Evolutionary conservation across 2,113 vertebrate species (phyloP), one percentile per base, ranked within the genome.

Genomic region (Emydocephalus ijimae): DNA sequence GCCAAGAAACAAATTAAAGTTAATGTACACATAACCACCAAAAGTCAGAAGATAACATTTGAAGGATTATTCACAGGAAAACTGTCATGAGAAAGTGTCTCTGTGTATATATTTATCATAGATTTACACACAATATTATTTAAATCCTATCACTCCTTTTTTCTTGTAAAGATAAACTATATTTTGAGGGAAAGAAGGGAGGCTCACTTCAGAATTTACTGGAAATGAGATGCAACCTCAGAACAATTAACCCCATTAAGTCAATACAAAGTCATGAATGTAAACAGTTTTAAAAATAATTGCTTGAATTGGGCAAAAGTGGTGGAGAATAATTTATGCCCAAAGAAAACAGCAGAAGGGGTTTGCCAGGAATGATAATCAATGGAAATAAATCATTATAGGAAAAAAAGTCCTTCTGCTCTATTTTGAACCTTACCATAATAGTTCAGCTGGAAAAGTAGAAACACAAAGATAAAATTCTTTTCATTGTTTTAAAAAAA

Each of bases 1-100:
- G 54, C 54, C 26, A 48, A 89, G 15, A 91, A 81, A 29, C 52
- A 91, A 91, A 93, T 50, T 21, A 61, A 89, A 29, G 50, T 26
- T 91, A 85, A 69, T 50, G 55, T n/a, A 85, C 9, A 91, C 55
- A 61, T 34, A 64, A 34, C n/a, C 90, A 92, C 2, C 12, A 43
- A 52, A 81, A 24, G 5, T 85, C 90, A 93, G 69, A 85, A 90
- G 29, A 64, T n/a, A 89, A 34, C 52, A 88, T 89, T 21, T 91
- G 74, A 6, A 56, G 45, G 43, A 39, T 93, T 85, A 88, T 55
- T 85, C 39, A 89, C 69, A 45, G 69, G 50, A 81, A 43, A 69
- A 69, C 39, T 52, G 64, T 39, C 74, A 88, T 14, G 74, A n/a
- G 20, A 43, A 26, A 55, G 2, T 29, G 26, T 10, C 3, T 20